Evolutionary conservation across 2,888 invertebrate species (phyloP).

Genomic region (Noctua pronuba): DNA sequence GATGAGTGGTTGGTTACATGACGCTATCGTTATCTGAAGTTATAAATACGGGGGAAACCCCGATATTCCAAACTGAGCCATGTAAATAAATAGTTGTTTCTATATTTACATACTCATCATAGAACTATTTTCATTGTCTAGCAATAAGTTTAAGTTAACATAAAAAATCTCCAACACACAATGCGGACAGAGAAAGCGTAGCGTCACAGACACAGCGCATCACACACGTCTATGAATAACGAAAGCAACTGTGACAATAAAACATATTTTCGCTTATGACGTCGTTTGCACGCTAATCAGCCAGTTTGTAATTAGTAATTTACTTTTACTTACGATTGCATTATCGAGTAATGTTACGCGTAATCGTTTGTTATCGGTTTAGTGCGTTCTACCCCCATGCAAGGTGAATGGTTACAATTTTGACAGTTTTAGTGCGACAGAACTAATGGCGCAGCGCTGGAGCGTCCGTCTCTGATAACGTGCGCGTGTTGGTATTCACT

Average conservation of each 20-base stretch:
- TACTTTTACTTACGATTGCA: slow-evolving; percentile 49
- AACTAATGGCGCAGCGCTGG: too few species aligned
- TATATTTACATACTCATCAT: not conserved
- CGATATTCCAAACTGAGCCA: not conserved
- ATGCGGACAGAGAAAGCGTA: slow-evolving; percentile 35
- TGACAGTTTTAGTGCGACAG: not conserved
- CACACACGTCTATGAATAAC: slow-evolving; percentile 44
- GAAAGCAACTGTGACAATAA: slow-evolving; percentile 42
- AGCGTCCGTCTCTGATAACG: not conserved
- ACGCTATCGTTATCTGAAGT: not conserved
- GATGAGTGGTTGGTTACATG: slow-evolving; percentile 3
- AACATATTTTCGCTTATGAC: slow-evolving; percentile 42
- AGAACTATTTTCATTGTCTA: not conserved
- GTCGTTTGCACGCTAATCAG: slow-evolving; percentile 28
- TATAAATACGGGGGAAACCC: slow-evolving; percentile 10
- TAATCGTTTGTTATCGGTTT: slow-evolving; percentile 32
- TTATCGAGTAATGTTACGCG: slow-evolving; percentile 33
- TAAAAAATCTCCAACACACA: slow-evolving; percentile 8
- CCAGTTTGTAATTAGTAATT: slow-evolving; percentile 41
- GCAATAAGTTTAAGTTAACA: not conserved
- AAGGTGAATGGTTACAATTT: not conserved
- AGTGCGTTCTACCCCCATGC: slow-evolving; percentile 4
- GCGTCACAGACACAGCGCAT: slow-evolving; percentile 17
- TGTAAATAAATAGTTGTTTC: not conserved
- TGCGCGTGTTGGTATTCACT: not conserved